Evolutionary conservation across 1,140 invertebrate species (phyloP), one percentile per base, ranked within the genome.

Genomic region (Scaptomyza hsui): DNA sequence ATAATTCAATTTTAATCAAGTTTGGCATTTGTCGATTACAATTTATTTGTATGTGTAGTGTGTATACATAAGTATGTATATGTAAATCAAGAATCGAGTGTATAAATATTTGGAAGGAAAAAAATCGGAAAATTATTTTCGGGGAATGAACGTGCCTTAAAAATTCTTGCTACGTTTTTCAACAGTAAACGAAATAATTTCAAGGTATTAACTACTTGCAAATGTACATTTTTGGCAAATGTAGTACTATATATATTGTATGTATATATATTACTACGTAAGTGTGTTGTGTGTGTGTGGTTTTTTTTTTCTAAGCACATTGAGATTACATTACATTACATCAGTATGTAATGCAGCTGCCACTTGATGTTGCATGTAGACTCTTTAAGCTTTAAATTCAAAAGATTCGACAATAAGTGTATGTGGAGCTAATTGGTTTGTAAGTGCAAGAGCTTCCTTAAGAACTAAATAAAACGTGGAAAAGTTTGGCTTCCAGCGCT

Each of bases 201-300:
- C 32, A 37, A 37, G 32, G 32, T 37, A 37, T 37, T n/a, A 9
- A 29, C 24, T 35, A 12, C 9, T 35, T 35, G 29, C 32, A 35
- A 35, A 35, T 35, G 32, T 37, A 37, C 12, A 37, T 3, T 35
- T 37, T 81, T 78, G 78, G 74, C 76, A 77, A 73, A 78, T 35
- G 52, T 44, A 69, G 21, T n/a, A 64, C 45, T 47, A 21, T 52
- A 47, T 44, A 29, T 62, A 44, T 48, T 13, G 13, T 15, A 59
- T 59, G n/a, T 47, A 53, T 61, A 47, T 18, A 53, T 10, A 42
- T 35, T 35, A 37, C 4, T 26, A 48, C 64, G 41, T 49, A 44
- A 24, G 21, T 39, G 7, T 47, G 44, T 15, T 15, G 5, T 68
- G 45, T 45, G n/a, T 56, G 24, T 7, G 5, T 57, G 32, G n/a